Evolutionary conservation across 2,888 invertebrate species (phyloP), one percentile per base, ranked within the genome.

Genomic region (Hydrotaea diabolus): DNA sequence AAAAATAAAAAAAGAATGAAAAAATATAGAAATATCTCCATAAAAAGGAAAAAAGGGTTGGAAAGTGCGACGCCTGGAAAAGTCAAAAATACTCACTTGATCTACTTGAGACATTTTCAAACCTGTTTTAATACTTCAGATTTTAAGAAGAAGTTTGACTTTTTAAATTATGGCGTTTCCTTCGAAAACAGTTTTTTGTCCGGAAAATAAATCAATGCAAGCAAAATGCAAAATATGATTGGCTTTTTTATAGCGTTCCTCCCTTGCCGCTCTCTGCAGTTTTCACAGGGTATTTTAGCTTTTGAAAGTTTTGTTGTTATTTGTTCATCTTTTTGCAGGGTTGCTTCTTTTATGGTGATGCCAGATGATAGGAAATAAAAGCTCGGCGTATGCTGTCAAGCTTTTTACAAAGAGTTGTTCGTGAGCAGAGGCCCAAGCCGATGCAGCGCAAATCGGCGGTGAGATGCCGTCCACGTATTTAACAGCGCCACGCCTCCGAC

Each of bases 91-190:
- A 86, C 86, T 86, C 87, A 89, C 89, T 85, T 88, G 88, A 87
- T 89, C 89, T 49, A 88, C 88, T 87, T 88, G 87, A 80, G 88
- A 88, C 89, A 89, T 89, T 62, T 87, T 86, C 9, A 9, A 31
- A n/a, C 59, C 19, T 0, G 17, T 57, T 64, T 19, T 64, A 13
- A 31, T 21, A 8, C 8, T 9, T 19, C 9, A 7, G 71, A 39
- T 66, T 46, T 36, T 36, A 21, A 13, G 0, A n/a, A n/a, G 62
- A 31, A 53, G 2, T 31, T 31, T 31, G 2, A 4, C 31, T 31
- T 31, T 7, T 31, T 7, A 31, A 31, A 31, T 17, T 17, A 2
- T 43, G 1, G 8, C 43, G 23, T 71, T 39, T 9, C 69, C 66
- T 69, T 69, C 19, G n/a, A n/a, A 1, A 53, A 26, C 7, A 23